phyloP scores from a whole-genome alignment of 2,113 vertebrate genomes.

The Ageneiosus marmoratus region DNA sequence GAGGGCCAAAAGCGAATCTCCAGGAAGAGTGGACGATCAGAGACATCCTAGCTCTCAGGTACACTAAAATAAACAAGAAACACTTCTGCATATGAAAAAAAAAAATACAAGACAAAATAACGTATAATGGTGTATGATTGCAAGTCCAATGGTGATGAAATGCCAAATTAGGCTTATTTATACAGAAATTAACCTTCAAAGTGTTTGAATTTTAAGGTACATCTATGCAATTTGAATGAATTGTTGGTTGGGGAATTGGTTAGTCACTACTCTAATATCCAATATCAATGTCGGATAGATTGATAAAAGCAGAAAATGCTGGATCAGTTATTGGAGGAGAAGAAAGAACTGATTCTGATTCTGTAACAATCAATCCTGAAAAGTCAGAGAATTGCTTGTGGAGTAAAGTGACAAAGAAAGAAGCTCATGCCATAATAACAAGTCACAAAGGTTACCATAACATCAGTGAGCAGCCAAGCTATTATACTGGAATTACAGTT shows the following conservation, averaged over 20 bases:
- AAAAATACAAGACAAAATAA: background rate
- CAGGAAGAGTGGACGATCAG: constrained; percentile 86
- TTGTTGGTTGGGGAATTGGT: background rate
- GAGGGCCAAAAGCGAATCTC: constrained; percentile 94
- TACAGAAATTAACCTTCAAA: background rate
- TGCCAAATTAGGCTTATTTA: background rate
- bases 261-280: background rate
- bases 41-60: constrained; percentile 86
- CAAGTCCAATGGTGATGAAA: no score
- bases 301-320: background rate
- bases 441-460: background rate
- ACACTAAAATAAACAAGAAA: background rate
- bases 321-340: background rate
- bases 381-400: background rate
- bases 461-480: background rate
- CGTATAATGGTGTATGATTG: no score
- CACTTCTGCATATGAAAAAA: background rate
- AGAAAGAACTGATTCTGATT: background rate
- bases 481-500: background rate
- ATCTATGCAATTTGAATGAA: background rate
- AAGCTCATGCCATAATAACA: background rate
- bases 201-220: background rate
- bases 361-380: background rate
- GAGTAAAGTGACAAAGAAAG: background rate
- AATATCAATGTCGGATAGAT: background rate